These are phyloP conservation scores for Aphidius ervi DNA, from an alignment of 1,140 invertebrate genomes.

Conservation along the genomic window DNA sequence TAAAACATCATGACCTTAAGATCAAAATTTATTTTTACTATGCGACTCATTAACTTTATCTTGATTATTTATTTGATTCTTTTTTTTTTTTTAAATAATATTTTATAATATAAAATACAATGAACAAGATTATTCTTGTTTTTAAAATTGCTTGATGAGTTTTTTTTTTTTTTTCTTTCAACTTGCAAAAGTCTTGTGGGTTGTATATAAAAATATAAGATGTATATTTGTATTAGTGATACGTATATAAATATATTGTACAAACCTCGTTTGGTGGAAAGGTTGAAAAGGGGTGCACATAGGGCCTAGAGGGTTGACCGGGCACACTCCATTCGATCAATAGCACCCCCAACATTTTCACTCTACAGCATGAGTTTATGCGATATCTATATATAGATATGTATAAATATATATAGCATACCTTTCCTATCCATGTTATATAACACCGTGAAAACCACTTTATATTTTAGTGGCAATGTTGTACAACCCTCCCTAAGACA, in stretches of 20 bases:
- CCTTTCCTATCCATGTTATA: conserved; percentile 37
- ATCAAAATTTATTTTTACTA: too few species aligned
- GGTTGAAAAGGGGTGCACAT: conserved; percentile 19
- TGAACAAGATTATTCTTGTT: too few species aligned
- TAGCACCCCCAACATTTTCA: conserved; percentile 39
- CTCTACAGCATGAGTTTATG: conserved; percentile 40
- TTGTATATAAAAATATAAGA: too few species aligned
- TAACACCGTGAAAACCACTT: conserved; percentile 45
- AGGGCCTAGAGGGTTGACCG: conserved; percentile 47
- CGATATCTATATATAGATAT: conserved; percentile 30
- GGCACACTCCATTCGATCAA: conserved; percentile 48
- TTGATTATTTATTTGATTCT: neutral
- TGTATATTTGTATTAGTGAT: neutral
- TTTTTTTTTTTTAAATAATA: neutral
- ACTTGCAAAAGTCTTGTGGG: conserved; percentile 1
- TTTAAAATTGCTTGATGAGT: too few species aligned
- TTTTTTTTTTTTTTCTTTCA: neutral
- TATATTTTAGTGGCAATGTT: conserved; percentile 53
- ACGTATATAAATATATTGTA: neutral
- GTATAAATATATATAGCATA: conserved; percentile 33
- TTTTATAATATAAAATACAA: too few species aligned
- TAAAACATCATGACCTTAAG: too few species aligned
- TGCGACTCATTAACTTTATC: neutral
- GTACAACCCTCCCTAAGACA: conserved; percentile 47
- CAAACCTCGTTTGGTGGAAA: too few species aligned